These are phyloP conservation scores for Spinibarbus caldwelli DNA, from an alignment of 2,797 vertebrate genomes.

Conservation along the genomic window DNA sequence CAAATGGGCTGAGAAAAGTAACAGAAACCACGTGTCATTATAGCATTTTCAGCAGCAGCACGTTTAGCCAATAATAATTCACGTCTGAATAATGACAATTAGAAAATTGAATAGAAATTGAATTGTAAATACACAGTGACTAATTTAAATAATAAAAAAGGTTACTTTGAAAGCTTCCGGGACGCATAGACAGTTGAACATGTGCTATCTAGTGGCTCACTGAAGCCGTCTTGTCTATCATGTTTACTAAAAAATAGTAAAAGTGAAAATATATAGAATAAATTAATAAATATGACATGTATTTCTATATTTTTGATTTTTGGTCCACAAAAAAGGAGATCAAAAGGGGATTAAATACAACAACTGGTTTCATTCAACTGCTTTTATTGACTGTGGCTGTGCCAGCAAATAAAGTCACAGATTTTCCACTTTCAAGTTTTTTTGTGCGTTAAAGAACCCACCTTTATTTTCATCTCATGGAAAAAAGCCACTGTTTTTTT, in stretches of 20 bases:
- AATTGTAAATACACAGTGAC: neutral
- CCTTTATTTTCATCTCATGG: neutral
- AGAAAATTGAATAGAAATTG: neutral
- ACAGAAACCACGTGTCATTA: neutral
- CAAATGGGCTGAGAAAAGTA: neutral
- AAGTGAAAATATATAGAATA: neutral
- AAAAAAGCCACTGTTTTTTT: neutral
- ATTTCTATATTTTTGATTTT: neutral
- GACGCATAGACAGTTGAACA: neutral
- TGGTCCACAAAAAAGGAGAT: neutral
- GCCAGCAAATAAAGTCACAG: neutral
- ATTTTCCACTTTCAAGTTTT: constrained; percentile 15
- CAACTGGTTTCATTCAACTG: constrained; percentile 4
- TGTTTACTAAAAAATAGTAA: neutral
- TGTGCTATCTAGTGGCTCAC: neutral
- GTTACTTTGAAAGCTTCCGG: neutral
- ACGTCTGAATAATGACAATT: too few relatives aligned
- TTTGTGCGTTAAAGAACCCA: constrained; percentile 2
- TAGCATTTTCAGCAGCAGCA: neutral
- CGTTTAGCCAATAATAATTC: neutral
- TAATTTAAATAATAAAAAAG: neutral
- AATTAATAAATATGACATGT: neutral
- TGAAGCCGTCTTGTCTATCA: neutral
- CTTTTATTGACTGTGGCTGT: constrained; percentile 29
- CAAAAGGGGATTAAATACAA: neutral